These are phyloP conservation scores for Slavum lentiscoides DNA, from an alignment of 2,888 invertebrate genomes.

Conservation along the genomic window DNA sequence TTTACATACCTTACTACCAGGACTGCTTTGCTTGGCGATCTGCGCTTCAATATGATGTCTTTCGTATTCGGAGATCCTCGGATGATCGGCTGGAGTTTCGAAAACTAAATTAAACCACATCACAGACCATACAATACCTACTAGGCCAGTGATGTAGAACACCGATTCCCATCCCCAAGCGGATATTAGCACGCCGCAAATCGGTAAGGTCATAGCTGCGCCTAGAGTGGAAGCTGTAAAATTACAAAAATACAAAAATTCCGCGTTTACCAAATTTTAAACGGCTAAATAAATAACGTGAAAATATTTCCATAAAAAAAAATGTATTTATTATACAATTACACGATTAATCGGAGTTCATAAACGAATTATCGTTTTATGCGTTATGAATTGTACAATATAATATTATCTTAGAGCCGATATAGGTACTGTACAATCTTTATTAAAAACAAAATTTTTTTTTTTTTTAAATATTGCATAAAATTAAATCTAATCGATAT, in stretches of 20 bases:
- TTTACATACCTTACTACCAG: slow-evolving; percentile 58
- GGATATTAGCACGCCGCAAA: slow-evolving; percentile 80
- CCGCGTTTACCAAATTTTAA: too few species aligned
- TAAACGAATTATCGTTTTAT: too few species aligned
- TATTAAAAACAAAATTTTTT: too few species aligned
- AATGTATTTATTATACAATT: too few species aligned
- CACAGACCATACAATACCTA: slow-evolving; percentile 79
- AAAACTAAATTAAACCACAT: slow-evolving; percentile 80
- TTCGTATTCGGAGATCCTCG: slow-evolving; percentile 76
- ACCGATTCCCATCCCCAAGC: slow-evolving; percentile 85
- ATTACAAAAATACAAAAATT: not conserved
- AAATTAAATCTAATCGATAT: too few species aligned
- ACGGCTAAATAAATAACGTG: too few species aligned
- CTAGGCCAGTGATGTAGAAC: slow-evolving; percentile 81
- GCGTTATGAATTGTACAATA: too few species aligned
- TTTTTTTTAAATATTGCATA: too few species aligned
- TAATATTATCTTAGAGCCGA: too few species aligned
- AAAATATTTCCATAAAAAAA: too few species aligned
- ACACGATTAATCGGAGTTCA: too few species aligned
- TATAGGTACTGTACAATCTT: too few species aligned
- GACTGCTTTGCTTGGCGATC: slow-evolving; percentile 64
- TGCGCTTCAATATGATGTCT: slow-evolving; percentile 72
- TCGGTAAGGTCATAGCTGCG: slow-evolving; percentile 86
- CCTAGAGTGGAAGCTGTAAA: slow-evolving; percentile 81
- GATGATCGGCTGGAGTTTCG: slow-evolving; percentile 81